phyloP scores from a whole-genome alignment of 2,888 invertebrate genomes.

The Apoda limacodes region DNA sequence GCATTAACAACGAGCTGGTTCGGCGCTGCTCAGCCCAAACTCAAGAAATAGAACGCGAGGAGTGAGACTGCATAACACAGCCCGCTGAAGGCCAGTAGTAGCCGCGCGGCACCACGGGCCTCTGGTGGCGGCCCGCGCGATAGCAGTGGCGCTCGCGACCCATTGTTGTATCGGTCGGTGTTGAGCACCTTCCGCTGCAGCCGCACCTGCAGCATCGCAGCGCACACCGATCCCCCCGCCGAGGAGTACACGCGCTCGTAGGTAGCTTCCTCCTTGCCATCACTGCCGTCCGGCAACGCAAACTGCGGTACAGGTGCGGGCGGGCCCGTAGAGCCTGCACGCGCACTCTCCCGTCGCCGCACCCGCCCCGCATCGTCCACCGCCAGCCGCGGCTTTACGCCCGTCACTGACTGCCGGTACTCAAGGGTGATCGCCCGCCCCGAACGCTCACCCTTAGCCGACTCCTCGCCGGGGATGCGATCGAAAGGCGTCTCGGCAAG shows the following conservation, averaged over 20 bases:
- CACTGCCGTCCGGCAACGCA: slow-evolving; percentile 21
- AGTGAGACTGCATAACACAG: slow-evolving; percentile 45
- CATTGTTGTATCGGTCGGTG: slow-evolving; percentile 38
- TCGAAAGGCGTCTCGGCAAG: slow-evolving; percentile 10
- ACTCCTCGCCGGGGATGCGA: slow-evolving; percentile 16
- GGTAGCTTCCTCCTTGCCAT: slow-evolving; percentile 1
- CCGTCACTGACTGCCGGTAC: slow-evolving; percentile 23
- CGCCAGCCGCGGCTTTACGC: slow-evolving; percentile 18
- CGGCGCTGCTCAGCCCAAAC: slow-evolving; percentile 32
- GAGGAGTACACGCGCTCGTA: slow-evolving; percentile 1
- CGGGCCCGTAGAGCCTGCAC: slow-evolving; percentile 17
- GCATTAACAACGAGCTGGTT: no score
- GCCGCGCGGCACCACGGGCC: slow-evolving; percentile 48
- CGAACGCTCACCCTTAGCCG: slow-evolving; percentile 20
- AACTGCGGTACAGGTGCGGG: slow-evolving; percentile 26
- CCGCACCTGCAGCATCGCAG: slow-evolving; percentile 5
- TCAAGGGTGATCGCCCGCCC: slow-evolving; percentile 23
- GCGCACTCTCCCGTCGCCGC: slow-evolving; percentile 19
- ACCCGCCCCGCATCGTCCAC: slow-evolving; percentile 24
- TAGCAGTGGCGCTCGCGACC: slow-evolving; percentile 59
- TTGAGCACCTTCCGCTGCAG: slow-evolving; percentile 27
- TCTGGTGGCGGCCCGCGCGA: slow-evolving; percentile 34
- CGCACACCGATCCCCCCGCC: slow-evolving; percentile 2
- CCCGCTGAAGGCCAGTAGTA: slow-evolving; percentile 68
- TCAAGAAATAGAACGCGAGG: slow-evolving; percentile 54